Base-by-base conservation (phyloP, 2,113 vertebrate genomes). In the Paracanthobrama guichenoti region DNA sequence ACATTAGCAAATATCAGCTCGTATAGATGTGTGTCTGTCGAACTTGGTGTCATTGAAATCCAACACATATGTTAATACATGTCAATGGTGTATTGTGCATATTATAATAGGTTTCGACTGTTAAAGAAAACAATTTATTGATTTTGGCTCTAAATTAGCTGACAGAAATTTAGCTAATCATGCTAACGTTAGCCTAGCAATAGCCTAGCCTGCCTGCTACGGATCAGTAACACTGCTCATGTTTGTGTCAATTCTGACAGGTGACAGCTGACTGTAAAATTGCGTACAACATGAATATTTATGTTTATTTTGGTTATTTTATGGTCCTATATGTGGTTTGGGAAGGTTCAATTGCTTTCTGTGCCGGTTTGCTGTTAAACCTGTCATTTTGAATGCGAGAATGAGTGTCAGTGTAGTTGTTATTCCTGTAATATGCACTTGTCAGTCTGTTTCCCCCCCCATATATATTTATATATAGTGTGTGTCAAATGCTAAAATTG, bases 121-220 rank as follows among this genome's bases (percentile, higher is more conserved):
- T 28, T 22, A 24, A 11, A n/a, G 18, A n/a, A 50, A 35, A 50
- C 44, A 13, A 0, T 48, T 31, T 22, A 67, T 26, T n/a, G 16
- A 57, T 78, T 71, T 79, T 79, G 50, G 6, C 6, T 0, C 77
- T 75, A 84, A 77, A 22, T 86, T 87, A 91, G 90, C 90, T 91
- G 91, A 67, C 62, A 35, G 57, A 20, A 42, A 31, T 60, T 57
- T 48, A 57, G 75, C n/a, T 44, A 59, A 85, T 73, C 28, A 50
- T 39, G 85, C 88, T 79, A 87, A 69, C 75, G 80, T 76, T 91
- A 92, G 88, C 90, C 1, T 85, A 85, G 66, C 66, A 26, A 20
- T 80, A 79, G 79, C 79, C 26, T 67, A 66, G 62, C 64, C 26
- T 64, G 77, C 24, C 24, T 82, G 80, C 64, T 71, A 72, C 28